Conservation (phyloP, 37 sponge, comb jelly and placozoan species). For the Mnemiopsis leidyi region DNA sequence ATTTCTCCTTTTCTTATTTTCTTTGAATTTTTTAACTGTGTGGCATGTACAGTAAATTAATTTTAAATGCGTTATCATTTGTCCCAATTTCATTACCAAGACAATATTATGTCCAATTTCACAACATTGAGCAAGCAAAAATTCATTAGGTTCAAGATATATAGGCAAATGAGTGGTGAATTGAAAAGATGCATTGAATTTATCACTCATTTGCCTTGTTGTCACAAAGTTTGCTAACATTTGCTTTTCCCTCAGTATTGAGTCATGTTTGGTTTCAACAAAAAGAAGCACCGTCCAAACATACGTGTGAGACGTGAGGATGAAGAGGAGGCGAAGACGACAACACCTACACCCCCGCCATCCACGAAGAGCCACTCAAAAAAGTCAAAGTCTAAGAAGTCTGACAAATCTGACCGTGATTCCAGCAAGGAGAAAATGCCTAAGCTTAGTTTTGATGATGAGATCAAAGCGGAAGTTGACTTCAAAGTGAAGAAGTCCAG, state of each 20-base stretch:
- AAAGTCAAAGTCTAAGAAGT: neutral
- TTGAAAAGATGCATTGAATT: too few species aligned
- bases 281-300: slow-evolving; percentile 11
- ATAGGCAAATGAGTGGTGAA: too few species aligned
- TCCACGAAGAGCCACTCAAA: neutral
- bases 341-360: neutral
- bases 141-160: too few species aligned
- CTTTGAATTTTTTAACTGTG: neutral
- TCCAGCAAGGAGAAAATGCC: neutral
- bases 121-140: too few species aligned
- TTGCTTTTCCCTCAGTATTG: neutral
- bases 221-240: neutral
- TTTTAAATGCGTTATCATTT: neutral
- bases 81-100: too few species aligned
- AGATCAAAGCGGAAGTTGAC: neutral
- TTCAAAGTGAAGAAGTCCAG: slow-evolving; percentile 45
- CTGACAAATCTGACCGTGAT: slow-evolving; percentile 2
- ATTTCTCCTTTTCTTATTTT: too few species aligned
- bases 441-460: slow-evolving; percentile 25
- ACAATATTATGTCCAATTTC: too few species aligned
- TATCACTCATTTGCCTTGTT: too few species aligned
- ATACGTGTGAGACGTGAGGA: neutral
- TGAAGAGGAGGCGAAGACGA: neutral
- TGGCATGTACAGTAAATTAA: neutral
- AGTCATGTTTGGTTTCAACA: slow-evolving; percentile 48